Evolutionary conservation across 2,797 vertebrate genomes (phyloP), one percentile per base, ranked within the genome.

Genomic region (Varecia variegata): DNA sequence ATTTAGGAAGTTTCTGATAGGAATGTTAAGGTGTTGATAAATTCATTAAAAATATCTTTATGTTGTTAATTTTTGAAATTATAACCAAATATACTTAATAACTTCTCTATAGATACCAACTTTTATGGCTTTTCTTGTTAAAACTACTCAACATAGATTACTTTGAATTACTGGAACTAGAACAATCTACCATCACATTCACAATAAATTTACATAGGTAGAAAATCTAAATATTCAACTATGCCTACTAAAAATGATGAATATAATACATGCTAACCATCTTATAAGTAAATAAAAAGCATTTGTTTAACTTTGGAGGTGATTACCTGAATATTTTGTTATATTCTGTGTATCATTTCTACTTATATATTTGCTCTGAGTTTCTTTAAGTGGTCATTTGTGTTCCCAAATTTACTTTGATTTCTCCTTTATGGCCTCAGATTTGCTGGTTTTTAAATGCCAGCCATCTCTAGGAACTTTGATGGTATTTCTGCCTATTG

Each of bases 41-140:
- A 52, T 43, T 90, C n/a, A 35, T 88, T 58, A 65, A 18, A 60
- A 67, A 67, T 50, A 74, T 92, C 30, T 86, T 5, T 89, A 7
- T 56, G 11, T 73, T 88, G 21, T n/a, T 85, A 73, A 60, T 92
- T 73, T 40, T 88, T 91, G 60, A 95, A 92, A 58, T 86, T 88
- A 82, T 93, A 43, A 50, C 9, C 30, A 83, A 74, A 83, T 67
- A 79, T 86, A 43, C 15, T 93, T 83, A 93, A 50, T 92, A 86
- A 54, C 20, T 81, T 92, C 70, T 50, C 7, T 50, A 6, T 32
- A 85, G 79, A 17, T 45, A 93, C n/a, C 25, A 82, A 23, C 25
- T 81, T 85, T 88, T 90, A 56, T 71, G 40, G 9, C 82, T 65
- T 94, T 77, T 11, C 17, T 38, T 88, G 50, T 76, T 92, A 77